phyloP scores from a whole-genome alignment of 2,888 invertebrate genomes.

The Choristoneura rosaceana region DNA sequence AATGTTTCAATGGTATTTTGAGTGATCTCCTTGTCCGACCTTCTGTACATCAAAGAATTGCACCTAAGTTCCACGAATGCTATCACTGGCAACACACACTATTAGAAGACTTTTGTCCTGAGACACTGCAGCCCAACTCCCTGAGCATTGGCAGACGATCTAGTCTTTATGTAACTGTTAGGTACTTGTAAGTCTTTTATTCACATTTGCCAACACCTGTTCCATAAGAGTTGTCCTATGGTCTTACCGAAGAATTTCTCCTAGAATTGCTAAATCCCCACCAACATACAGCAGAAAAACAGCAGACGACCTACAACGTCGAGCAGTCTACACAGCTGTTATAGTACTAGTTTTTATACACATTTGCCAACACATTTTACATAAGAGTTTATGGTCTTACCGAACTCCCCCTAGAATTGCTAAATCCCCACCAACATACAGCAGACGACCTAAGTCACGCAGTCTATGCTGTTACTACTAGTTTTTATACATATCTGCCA shows the following conservation, averaged over 20 bases:
- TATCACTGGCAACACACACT: no score
- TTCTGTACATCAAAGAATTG: no score
- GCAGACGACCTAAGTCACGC: slow-evolving; percentile 63
- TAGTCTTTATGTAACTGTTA: no score
- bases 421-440: slow-evolving; percentile 90
- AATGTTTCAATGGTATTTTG: no score
- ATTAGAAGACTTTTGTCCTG: no score
- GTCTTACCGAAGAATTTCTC: slow-evolving; percentile 96
- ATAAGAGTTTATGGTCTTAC: slow-evolving; percentile 97
- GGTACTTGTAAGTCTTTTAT: slow-evolving; percentile 91
- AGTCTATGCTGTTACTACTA: slow-evolving; percentile 63
- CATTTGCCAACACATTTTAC: slow-evolving; percentile 99
- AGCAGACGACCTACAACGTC: slow-evolving; percentile 77
- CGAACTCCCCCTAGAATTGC: slow-evolving; percentile 95
- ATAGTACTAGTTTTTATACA: slow-evolving; percentile 91
- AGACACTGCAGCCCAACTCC: no score
- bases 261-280: slow-evolving; percentile 92
- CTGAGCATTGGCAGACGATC: no score
- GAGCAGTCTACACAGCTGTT: no score
- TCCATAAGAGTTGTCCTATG: slow-evolving; percentile 99
- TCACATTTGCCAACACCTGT: slow-evolving; percentile 99
- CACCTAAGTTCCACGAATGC: no score
- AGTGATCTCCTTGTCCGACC: no score
- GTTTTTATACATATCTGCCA: slow-evolving; percentile 99
- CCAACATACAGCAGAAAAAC: slow-evolving; percentile 69